Percentiles rank a stretch among this genome's conserved stretches.
These are phyloP conservation scores for Rhea americana DNA, from an alignment of 2,113 vertebrate species.

Conservation along the genomic window DNA sequence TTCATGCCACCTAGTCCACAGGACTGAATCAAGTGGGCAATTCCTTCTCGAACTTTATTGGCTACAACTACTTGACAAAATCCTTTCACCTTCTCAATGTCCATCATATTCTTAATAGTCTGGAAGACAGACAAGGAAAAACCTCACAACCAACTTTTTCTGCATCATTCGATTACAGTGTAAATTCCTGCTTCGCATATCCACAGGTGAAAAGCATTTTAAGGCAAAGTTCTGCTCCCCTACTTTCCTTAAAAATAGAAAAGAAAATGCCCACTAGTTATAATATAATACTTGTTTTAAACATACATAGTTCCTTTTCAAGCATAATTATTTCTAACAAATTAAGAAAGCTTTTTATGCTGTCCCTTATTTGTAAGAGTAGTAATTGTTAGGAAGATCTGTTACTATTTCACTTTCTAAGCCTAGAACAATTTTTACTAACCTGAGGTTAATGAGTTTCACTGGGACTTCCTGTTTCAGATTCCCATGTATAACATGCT, in stretches of 20 bases:
- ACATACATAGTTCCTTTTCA: neutral
- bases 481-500: neutral
- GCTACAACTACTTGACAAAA: conserved; percentile 97
- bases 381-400: neutral
- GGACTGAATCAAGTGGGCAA: conserved; percentile 96
- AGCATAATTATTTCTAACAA: neutral
- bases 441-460: neutral
- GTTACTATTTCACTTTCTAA: neutral
- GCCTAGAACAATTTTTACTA: neutral
- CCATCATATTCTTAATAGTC: conserved; percentile 99
- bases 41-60: conserved; percentile 90
- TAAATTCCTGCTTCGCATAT: neutral
- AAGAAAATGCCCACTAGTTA: neutral
- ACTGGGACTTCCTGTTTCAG: neutral
- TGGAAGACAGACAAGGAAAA: conserved; percentile 62
- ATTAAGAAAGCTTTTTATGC: neutral
- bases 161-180: neutral
- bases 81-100: conserved; percentile 96
- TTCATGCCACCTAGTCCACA: conserved; percentile 97
- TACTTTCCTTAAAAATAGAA: neutral
- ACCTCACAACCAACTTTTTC: neutral
- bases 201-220: neutral
- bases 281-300: neutral
- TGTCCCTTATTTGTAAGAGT: neutral
- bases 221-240: neutral